These are phyloP conservation scores for Herminia tarsipennalis DNA, from an alignment of 2,888 invertebrate genomes.

Conservation along the genomic window DNA sequence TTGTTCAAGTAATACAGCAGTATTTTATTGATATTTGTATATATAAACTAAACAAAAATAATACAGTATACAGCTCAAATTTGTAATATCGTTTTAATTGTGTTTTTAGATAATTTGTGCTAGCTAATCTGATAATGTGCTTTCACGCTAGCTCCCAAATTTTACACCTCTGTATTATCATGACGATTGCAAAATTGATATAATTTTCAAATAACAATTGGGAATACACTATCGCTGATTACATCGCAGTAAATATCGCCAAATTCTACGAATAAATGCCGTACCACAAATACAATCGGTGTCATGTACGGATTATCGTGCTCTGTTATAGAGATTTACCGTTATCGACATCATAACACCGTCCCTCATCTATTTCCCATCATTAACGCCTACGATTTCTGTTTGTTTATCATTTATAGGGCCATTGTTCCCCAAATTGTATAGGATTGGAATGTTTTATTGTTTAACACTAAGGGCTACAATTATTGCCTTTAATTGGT, in stretches of 20 bases:
- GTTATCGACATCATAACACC: conserved; percentile 23
- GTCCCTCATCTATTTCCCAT: conserved; percentile 32
- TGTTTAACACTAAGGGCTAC: conserved; percentile 44
- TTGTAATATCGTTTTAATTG: too few relatives aligned
- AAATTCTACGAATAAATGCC: conserved; percentile 1
- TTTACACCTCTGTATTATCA: neutral
- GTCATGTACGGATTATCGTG: conserved; percentile 13
- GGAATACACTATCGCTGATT: neutral
- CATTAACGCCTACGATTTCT: conserved; percentile 44
- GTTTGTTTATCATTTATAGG: conserved; percentile 46
- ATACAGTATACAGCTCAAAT: too few relatives aligned
- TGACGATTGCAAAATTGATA: neutral
- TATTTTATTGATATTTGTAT: too few relatives aligned
- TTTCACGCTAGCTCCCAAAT: neutral
- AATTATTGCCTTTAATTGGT: conserved; percentile 49
- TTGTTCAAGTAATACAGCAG: too few relatives aligned
- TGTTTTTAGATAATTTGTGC: too few relatives aligned
- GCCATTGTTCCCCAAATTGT: conserved; percentile 41
- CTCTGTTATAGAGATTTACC: conserved; percentile 19
- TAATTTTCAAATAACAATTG: conserved; percentile 4
- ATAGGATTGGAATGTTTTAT: conserved; percentile 48
- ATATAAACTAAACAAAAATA: too few relatives aligned
- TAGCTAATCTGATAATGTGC: neutral
- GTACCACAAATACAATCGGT: conserved; percentile 12
- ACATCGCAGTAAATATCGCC: conserved; percentile 3